Evolutionary conservation across 2,797 vertebrate species (phyloP).

Genomic region (Alectoris magna): DNA sequence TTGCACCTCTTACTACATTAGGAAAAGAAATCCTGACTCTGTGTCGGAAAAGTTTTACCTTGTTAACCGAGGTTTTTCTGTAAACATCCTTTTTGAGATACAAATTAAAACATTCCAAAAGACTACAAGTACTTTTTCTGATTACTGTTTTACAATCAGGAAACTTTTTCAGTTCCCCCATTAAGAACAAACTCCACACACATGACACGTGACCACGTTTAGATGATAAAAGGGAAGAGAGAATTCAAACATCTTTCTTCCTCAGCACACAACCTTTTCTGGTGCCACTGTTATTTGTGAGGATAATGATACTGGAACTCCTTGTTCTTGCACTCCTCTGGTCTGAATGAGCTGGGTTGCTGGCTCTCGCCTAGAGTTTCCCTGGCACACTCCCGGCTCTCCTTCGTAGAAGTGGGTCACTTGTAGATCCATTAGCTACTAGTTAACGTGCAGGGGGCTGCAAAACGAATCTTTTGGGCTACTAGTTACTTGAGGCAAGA

Average conservation of each 20-base stretch:
- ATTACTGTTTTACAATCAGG: background rate
- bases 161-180: background rate
- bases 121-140: background rate
- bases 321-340: conserved; percentile 43
- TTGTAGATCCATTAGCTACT: background rate
- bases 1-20: background rate
- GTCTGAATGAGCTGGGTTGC: conserved; percentile 41
- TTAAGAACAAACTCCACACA: background rate
- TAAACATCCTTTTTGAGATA: background rate
- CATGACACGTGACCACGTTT: background rate
- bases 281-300: conserved; percentile 46
- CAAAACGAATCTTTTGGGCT: background rate
- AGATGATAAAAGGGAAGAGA: background rate
- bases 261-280: accelerated
- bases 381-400: conserved; percentile 26
- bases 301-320: background rate
- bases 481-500: background rate
- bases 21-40: background rate
- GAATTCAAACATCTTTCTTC: background rate
- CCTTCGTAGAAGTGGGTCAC: conserved; percentile 23
- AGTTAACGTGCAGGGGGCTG: background rate
- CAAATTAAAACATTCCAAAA: background rate
- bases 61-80: background rate
- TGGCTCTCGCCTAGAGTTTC: conserved; percentile 47
- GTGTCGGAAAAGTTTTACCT: background rate